A percentile compares a stretch with the other conserved stretches of the same genome.
Evolutionary conservation across 2,888 invertebrate genomes (phyloP).

Genomic region (Hermodice carunculata): DNA sequence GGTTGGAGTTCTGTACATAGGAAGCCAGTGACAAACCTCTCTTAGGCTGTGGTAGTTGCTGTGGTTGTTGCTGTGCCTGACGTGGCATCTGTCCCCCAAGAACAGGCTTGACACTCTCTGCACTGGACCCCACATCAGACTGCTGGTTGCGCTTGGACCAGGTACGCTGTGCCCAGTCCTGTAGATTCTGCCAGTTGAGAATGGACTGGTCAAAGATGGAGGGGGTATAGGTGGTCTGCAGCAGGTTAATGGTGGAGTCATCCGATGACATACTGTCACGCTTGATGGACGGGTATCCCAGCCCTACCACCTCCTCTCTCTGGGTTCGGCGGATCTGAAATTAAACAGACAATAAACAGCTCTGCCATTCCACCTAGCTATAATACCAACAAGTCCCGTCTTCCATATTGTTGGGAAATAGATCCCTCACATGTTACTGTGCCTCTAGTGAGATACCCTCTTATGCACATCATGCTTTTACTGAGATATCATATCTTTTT

Average conservation of each 20-base stretch:
- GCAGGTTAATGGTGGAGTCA: slow-evolving; percentile 24
- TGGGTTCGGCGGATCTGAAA: too few species aligned
- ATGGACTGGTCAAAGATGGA: slow-evolving; percentile 68
- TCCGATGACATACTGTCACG: slow-evolving; percentile 18
- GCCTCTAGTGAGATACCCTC: too few species aligned
- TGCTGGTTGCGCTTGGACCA: slow-evolving; percentile 63
- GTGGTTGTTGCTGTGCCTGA: not conserved
- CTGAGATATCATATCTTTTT: too few species aligned
- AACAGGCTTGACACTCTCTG: not conserved
- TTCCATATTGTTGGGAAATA: too few species aligned
- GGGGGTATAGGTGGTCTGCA: slow-evolving; percentile 56
- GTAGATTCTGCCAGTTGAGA: slow-evolving; percentile 66
- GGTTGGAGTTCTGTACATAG: too few species aligned
- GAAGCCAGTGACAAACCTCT: too few species aligned
- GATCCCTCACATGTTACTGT: too few species aligned
- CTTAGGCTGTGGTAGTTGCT: not conserved
- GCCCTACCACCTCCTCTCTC: not conserved
- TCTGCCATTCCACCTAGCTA: too few species aligned
- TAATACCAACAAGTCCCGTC: too few species aligned
- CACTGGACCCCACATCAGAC: slow-evolving; percentile 18
- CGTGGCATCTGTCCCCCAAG: not conserved
- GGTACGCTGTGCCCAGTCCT: slow-evolving; percentile 68
- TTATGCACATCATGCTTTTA: too few species aligned
- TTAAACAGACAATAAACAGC: too few species aligned
- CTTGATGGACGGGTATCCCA: not conserved